Conservation (phyloP, 2,797 vertebrate genomes). For the Sebastes diaconus region DNA sequence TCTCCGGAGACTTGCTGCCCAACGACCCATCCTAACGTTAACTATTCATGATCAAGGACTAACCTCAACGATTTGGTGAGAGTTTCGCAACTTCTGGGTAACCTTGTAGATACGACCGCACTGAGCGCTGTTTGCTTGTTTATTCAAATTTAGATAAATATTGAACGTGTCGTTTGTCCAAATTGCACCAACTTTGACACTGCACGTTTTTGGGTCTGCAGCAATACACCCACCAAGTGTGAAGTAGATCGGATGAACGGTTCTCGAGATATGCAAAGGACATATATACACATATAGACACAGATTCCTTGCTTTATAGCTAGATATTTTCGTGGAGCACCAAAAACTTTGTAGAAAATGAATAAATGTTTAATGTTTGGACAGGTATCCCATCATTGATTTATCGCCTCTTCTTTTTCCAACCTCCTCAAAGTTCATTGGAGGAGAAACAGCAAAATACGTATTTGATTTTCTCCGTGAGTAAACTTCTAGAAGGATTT, state of each 20-base stretch:
- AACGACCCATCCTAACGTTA: no score
- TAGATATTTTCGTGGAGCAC: background rate
- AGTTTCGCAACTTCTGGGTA: no score
- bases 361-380: background rate
- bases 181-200: background rate
- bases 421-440: constrained; percentile 8
- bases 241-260: background rate
- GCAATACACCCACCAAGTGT: background rate
- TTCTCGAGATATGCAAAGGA: background rate
- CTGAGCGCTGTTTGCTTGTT: background rate
- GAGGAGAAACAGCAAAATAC: background rate
- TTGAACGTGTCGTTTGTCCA: background rate
- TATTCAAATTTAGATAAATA: background rate
- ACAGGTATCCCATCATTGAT: background rate
- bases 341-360: background rate
- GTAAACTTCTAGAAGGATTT: background rate
- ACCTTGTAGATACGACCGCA: background rate
- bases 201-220: background rate
- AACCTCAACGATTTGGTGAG: no score
- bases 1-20: no score
- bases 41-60: no score
- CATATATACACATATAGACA: background rate
- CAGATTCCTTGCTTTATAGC: background rate
- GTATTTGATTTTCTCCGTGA: constrained; percentile 4
- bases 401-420: background rate